phyloP scores from a whole-genome alignment of 1,140 invertebrate species.

The Holotrichia oblita region DNA sequence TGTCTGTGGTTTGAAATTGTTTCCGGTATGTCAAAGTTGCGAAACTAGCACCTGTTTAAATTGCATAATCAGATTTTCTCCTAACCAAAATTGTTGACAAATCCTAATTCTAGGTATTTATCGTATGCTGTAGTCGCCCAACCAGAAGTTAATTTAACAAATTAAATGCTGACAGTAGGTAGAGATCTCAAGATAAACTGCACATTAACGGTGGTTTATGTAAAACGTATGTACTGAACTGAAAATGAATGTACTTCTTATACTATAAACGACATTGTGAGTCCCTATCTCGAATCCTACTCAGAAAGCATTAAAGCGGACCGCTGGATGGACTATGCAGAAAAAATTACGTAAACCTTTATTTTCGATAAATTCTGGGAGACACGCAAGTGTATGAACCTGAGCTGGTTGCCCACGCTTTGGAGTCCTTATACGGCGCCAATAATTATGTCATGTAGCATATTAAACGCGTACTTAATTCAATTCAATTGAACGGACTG shows the following conservation, averaged over 20 bases:
- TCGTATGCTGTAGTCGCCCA: too few relatives aligned
- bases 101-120: too few relatives aligned
- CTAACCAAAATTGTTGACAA: too few relatives aligned
- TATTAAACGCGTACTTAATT: conserved; percentile 30
- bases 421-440: conserved; percentile 6
- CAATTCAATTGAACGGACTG: conserved; percentile 18
- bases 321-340: background rate
- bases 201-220: too few relatives aligned
- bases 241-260: too few relatives aligned
- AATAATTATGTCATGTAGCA: conserved; percentile 32
- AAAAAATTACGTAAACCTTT: conserved; percentile 16
- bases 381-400: background rate
- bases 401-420: conserved; percentile 13
- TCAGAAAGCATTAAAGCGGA: background rate
- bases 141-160: too few relatives aligned
- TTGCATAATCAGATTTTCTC: too few relatives aligned
- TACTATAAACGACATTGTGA: background rate
- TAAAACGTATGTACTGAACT: too few relatives aligned
- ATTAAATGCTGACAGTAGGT: too few relatives aligned
- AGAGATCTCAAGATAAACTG: too few relatives aligned
- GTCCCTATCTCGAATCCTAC: background rate
- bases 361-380: conserved; percentile 24
- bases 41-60: too few relatives aligned
- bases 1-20: background rate
- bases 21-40: background rate